phyloP scores from a whole-genome alignment of 2,888 invertebrate species.

The Melanophora roralis region DNA sequence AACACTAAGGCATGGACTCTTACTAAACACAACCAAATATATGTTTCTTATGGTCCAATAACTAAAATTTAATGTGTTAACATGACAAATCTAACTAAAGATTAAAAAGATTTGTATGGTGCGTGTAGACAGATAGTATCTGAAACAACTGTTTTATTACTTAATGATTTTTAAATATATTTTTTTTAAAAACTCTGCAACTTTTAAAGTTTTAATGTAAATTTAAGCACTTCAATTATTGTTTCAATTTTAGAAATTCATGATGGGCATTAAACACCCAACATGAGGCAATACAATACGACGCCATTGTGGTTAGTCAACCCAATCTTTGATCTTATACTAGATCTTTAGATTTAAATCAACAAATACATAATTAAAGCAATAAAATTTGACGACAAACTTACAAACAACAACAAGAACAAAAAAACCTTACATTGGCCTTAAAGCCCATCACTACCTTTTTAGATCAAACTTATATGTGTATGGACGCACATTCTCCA shows the following conservation, averaged over 20 bases:
- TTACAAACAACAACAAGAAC: slow-evolving; percentile 4
- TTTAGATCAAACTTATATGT: slow-evolving; percentile 53
- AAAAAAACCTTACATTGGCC: not conserved
- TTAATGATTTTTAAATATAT: too few species aligned
- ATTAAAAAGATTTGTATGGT: too few species aligned
- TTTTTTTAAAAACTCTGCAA: too few species aligned
- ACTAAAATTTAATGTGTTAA: too few species aligned
- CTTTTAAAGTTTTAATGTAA: too few species aligned
- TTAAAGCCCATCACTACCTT: slow-evolving; percentile 57
- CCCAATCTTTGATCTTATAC: slow-evolving; percentile 59
- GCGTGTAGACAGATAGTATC: too few species aligned
- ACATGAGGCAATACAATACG: slow-evolving; percentile 62
- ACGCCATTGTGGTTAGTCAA: slow-evolving; percentile 63
- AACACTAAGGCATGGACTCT: too few species aligned
- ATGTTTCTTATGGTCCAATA: too few species aligned
- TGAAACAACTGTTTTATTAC: too few species aligned
- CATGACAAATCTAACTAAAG: too few species aligned
- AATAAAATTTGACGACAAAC: slow-evolving; percentile 36
- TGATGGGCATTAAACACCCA: slow-evolving; percentile 63
- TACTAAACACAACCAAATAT: too few species aligned
- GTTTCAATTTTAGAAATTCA: slow-evolving; percentile 59
- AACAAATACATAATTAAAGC: slow-evolving; percentile 4
- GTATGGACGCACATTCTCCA: slow-evolving; percentile 43
- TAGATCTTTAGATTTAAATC: slow-evolving; percentile 47
- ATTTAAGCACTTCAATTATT: slow-evolving; percentile 57